Conservation (phyloP, 2,888 invertebrate species). For the Choristoneura rosaceana region DNA sequence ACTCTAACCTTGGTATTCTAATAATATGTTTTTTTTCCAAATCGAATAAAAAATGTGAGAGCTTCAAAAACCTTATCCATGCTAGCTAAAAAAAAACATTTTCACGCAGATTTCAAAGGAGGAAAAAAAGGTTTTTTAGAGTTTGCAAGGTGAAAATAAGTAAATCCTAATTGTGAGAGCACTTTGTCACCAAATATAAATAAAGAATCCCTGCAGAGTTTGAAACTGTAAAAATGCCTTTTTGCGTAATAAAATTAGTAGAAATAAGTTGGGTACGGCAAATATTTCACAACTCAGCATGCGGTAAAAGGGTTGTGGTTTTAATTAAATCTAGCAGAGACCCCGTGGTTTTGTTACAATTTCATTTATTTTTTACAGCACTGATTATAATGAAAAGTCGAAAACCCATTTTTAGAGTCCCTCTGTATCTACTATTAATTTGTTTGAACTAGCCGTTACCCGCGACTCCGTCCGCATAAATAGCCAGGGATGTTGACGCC, state of each 20-base stretch:
- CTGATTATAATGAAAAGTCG: background rate
- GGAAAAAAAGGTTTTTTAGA: too few relatives aligned
- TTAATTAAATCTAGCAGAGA: constrained; percentile 39
- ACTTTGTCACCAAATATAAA: background rate
- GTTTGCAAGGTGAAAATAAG: too few relatives aligned
- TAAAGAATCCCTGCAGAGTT: background rate
- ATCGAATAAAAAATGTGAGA: too few relatives aligned
- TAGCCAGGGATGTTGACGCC: too few relatives aligned
- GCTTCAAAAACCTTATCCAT: too few relatives aligned
- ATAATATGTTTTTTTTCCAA: too few relatives aligned
- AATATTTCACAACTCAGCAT: constrained; percentile 63
- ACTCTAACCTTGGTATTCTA: too few relatives aligned
- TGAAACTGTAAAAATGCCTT: background rate
- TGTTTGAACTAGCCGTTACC: too few relatives aligned
- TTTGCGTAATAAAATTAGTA: constrained; percentile 20
- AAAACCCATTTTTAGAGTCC: background rate
- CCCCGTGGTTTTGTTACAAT: background rate
- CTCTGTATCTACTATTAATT: too few relatives aligned
- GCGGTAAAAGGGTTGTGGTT: constrained; percentile 64
- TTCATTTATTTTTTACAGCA: constrained; percentile 2
- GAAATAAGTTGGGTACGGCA: constrained; percentile 43
- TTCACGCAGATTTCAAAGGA: too few relatives aligned
- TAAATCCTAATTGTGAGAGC: background rate
- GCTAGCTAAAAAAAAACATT: too few relatives aligned
- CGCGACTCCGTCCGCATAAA: too few relatives aligned